Conservation (phyloP, 2,113 vertebrate genomes). For the Oxyruncus cristatus region DNA sequence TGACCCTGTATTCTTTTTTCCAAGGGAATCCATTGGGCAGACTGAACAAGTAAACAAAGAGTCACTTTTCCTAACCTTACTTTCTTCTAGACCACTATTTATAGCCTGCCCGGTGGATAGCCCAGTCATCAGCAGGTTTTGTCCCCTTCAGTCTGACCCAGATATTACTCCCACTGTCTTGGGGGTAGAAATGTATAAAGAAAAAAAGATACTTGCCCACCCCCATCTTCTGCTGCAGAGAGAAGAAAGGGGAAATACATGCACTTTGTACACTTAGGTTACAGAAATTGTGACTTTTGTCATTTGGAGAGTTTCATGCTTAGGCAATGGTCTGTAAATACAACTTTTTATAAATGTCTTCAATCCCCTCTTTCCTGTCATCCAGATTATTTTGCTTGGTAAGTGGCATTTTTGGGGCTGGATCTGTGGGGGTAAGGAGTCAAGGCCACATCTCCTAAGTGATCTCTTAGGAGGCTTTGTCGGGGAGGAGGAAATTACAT, state of each 20-base stretch:
- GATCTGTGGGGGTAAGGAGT: not conserved
- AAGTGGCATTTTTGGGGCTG: not conserved
- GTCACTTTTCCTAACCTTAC: not conserved
- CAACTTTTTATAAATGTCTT: slow-evolving; percentile 67
- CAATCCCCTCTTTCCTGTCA: slow-evolving; percentile 30
- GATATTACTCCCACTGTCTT: not conserved
- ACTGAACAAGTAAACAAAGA: not conserved
- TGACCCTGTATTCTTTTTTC: not conserved
- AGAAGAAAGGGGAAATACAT: slow-evolving; percentile 41
- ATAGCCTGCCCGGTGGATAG: not conserved
- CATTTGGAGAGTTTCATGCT: slow-evolving; percentile 37
- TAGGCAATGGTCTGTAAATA: slow-evolving; percentile 65
- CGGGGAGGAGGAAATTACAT: not conserved
- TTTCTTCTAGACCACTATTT: not conserved
- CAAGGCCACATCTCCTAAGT: not conserved
- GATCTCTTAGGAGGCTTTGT: not conserved
- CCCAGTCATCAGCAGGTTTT: not conserved
- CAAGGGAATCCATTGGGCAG: not conserved
- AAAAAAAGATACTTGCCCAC: not conserved
- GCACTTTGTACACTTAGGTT: slow-evolving; percentile 63
- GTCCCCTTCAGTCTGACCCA: not conserved
- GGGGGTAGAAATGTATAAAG: not conserved
- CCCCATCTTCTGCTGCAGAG: slow-evolving; percentile 9
- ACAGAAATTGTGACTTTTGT: slow-evolving; percentile 33
- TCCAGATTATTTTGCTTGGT: not conserved